phyloP scores from a whole-genome alignment of 1,140 invertebrate species.

The Drosophila elegans region DNA sequence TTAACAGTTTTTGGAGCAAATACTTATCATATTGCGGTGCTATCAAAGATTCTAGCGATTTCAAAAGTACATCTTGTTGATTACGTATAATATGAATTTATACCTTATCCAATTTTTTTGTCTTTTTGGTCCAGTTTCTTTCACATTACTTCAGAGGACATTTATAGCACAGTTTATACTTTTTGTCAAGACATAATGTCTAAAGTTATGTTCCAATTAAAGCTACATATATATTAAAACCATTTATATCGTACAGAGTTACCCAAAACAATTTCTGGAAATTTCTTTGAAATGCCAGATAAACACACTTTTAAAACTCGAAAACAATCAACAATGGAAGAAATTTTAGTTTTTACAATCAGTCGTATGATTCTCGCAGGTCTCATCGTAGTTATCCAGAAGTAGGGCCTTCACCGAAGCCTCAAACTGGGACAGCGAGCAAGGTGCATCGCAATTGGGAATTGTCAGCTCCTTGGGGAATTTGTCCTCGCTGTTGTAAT shows the following conservation, averaged over 20 bases:
- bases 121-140: constrained; percentile 1
- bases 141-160: neutral
- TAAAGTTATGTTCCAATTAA: neutral
- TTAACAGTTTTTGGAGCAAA: too few species aligned
- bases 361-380: constrained; percentile 84
- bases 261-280: neutral
- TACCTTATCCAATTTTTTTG: constrained; percentile 1
- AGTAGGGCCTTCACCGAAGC: constrained; percentile 84
- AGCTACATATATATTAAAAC: neutral
- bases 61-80: too few species aligned
- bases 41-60: neutral
- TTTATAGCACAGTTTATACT: neutral
- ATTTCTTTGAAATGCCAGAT: constrained; percentile 10
- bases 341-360: constrained; percentile 67
- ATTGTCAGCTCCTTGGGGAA: constrained; percentile 84
- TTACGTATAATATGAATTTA: too few species aligned
- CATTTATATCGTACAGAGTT: neutral
- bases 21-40: too few species aligned
- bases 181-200: too few species aligned
- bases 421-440: constrained; percentile 85
- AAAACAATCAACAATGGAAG: constrained; percentile 10
- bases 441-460: constrained; percentile 85
- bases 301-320: constrained; percentile 31
- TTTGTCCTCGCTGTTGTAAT: constrained; percentile 84
- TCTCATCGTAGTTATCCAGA: constrained; percentile 86